A percentile compares a stretch with the other conserved stretches of the same genome.
Evolutionary conservation across 2,113 vertebrate species (phyloP).

Genomic region (Leucosticte australis): DNA sequence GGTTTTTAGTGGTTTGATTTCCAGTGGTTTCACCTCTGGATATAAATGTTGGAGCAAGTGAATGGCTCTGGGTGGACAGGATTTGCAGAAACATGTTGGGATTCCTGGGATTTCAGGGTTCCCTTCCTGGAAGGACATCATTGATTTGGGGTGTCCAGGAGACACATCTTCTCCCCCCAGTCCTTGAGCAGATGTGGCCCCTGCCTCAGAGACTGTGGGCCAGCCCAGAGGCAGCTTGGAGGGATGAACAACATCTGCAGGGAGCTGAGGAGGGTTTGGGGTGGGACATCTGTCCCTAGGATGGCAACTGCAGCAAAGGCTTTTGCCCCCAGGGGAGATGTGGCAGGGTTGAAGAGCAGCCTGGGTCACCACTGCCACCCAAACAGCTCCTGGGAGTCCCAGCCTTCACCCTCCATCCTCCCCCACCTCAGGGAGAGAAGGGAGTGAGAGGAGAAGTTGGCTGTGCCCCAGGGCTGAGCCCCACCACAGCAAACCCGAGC

Average conservation of each 20-base stretch:
- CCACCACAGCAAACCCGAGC: not conserved
- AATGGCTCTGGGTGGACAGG: not conserved
- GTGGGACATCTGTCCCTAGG: not conserved
- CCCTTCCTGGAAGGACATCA: not conserved
- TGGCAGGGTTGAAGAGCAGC: not conserved
- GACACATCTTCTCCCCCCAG: not conserved
- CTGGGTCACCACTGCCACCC: not conserved
- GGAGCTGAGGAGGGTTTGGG: not conserved
- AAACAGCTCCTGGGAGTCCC: not conserved
- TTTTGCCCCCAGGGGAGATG: not conserved
- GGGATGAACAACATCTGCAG: not conserved
- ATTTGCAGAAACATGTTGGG: not conserved
- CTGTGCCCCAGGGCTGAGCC: not conserved
- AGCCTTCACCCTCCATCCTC: not conserved
- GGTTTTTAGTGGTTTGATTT: not conserved
- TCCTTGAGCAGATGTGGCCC: not conserved
- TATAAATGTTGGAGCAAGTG: not conserved
- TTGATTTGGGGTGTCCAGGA: not conserved
- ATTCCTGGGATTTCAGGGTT: not conserved
- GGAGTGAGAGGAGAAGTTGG: not conserved
- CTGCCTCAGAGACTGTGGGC: not conserved
- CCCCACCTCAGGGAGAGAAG: not conserved
- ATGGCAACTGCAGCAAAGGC: rapidly evolving
- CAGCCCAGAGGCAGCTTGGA: rapidly evolving
- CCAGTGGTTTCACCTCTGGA: not conserved